Percentiles rank a stretch among this genome's conserved stretches.
Evolutionary conservation across 2,113 vertebrate species (phyloP).

Genomic region (Clarias gariepinus): DNA sequence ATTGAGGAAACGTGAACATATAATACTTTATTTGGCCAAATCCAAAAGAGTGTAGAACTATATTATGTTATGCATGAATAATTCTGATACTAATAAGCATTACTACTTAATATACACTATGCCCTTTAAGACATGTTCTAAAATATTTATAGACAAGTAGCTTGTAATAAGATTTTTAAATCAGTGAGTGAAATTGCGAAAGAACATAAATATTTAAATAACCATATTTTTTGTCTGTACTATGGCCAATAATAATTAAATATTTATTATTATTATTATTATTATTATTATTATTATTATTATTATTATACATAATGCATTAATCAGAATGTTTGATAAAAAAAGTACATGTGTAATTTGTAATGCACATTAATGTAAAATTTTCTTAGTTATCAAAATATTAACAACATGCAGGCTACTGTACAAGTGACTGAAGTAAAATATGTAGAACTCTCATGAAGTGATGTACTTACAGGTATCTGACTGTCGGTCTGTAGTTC

Average conservation of each 20-base stretch:
- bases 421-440: background rate
- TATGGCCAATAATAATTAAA: background rate
- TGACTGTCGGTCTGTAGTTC: too few species aligned
- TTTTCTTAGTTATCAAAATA: too few species aligned
- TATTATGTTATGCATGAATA: background rate
- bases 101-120: background rate
- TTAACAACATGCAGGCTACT: background rate
- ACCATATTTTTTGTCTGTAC: background rate
- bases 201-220: background rate
- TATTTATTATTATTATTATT: too few species aligned
- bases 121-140: background rate
- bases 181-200: background rate
- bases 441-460: background rate
- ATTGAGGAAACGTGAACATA: background rate
- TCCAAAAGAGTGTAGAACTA: background rate
- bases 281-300: background rate
- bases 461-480: constrained; percentile 47
- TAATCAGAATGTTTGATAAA: too few species aligned
- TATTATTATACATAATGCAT: background rate
- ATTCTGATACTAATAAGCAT: background rate
- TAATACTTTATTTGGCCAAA: background rate
- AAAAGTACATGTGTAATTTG: too few species aligned
- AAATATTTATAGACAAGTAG: background rate
- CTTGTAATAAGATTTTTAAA: background rate
- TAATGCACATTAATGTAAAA: background rate